phyloP scores from a whole-genome alignment of 2,888 invertebrate genomes.

The Morpho helenor region DNA sequence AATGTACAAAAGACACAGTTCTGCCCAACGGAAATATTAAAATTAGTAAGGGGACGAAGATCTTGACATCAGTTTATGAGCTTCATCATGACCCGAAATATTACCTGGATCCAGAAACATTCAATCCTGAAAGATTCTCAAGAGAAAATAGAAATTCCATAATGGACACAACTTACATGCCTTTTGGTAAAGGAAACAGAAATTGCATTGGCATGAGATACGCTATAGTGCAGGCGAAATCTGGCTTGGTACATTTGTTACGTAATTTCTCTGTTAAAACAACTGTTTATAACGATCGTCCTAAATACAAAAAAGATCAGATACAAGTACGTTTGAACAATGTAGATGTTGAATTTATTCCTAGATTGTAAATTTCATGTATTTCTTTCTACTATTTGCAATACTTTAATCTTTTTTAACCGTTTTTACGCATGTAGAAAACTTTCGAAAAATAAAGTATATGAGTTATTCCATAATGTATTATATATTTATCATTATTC shows the following conservation, averaged over 20 bases:
- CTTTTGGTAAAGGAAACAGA: slow-evolving; percentile 66
- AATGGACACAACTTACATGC: slow-evolving; percentile 47
- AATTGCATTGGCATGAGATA: slow-evolving; percentile 60
- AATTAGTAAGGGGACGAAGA: slow-evolving; percentile 45
- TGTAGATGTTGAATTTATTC: slow-evolving; percentile 37
- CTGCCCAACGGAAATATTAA: slow-evolving; percentile 51
- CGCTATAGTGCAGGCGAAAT: slow-evolving; percentile 42
- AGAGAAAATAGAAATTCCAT: slow-evolving; percentile 32
- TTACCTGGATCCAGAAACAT: slow-evolving; percentile 61
- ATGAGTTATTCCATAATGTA: too few species aligned
- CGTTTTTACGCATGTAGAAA: too few species aligned
- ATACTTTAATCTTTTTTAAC: too few species aligned
- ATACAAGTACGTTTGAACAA: slow-evolving; percentile 41
- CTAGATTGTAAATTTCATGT: not conserved
- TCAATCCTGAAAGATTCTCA: slow-evolving; percentile 59
- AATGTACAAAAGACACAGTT: slow-evolving; percentile 42
- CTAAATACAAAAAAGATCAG: slow-evolving; percentile 34
- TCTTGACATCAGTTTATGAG: slow-evolving; percentile 47
- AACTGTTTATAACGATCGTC: slow-evolving; percentile 16
- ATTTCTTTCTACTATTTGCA: too few species aligned
- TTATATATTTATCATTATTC: too few species aligned
- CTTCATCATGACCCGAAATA: slow-evolving; percentile 60
- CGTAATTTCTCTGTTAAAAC: slow-evolving; percentile 26
- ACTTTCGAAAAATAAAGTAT: too few species aligned
- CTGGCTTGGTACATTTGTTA: slow-evolving; percentile 29